Base-by-base conservation (phyloP, 37 sponge, comb jelly and placozoan genomes). In the Halichondria panicea region DNA sequence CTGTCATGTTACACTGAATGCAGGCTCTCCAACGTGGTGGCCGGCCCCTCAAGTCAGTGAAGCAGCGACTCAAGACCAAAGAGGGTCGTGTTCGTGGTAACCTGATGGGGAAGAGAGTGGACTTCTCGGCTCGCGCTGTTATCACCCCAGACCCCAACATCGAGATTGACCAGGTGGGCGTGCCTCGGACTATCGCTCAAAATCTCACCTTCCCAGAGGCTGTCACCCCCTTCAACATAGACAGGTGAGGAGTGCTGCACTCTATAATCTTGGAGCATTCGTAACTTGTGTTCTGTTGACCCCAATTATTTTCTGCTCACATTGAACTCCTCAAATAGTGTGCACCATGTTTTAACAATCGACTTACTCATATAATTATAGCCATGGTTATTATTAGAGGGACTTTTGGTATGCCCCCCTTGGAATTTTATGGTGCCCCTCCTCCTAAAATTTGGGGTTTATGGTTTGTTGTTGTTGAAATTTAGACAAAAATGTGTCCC, bases 81-180 rank as follows among this genome's bases (percentile, higher is more conserved):
- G 99, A 99, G 82, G 99, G 99, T 0, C 89, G 99, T 63, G 89
- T 99, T 25, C 77, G 99, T 43, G 99, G 99, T 1, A 99, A 99
- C 73, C 70, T 99, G 69, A 99, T 99, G 99, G 99, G 99, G 43
- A 99, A 99, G 75, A 87, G 99, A 63, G 99, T 99, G n/a, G 99
- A 99, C 68, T 99, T 99, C 71, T 99, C 99, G 0, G 97, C 99
- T 1, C 94, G 99, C 55, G 93, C 99, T 30, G 99, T 99, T 44
- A 99, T 99, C 81, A 96, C 97, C 43, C 97, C 97, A 15, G 99
- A 99, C 76, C 80, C 95, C 43, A 99, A 99, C 74, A 75, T 99
- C 69, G 71, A 68, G 27, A 99, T 99, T 70, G 99, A 99, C 63
- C 93, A 99, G 56, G 89, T 99, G 5, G 99, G 99, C 12, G 92